A percentile compares a stretch with the other conserved stretches of the same genome.
Conservation (phyloP, 2,888 invertebrate species). For the Vanessa cardui region DNA sequence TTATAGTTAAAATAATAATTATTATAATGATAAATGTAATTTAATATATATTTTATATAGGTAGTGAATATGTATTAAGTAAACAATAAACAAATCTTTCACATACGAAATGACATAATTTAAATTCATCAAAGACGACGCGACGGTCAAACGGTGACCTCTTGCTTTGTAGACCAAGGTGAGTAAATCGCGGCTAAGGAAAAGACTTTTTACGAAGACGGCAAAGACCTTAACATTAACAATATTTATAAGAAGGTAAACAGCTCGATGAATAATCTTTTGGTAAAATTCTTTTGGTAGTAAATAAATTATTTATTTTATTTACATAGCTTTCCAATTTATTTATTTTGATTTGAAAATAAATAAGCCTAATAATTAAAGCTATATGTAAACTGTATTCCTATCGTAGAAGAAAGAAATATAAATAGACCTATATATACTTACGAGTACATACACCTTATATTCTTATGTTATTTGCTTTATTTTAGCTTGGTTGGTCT, state of each 20-base stretch:
- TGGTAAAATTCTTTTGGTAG: too few relatives aligned
- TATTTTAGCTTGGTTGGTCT: too few relatives aligned
- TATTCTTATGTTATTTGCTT: too few relatives aligned
- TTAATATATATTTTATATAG: not conserved
- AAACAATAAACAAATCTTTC: not conserved
- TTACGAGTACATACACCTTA: too few relatives aligned
- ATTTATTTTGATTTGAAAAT: too few relatives aligned
- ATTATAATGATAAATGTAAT: not conserved
- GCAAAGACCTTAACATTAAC: not conserved
- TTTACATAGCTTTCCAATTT: too few relatives aligned
- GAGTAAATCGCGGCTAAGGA: not conserved
- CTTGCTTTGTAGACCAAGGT: conserved; percentile 10
- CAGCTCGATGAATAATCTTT: too few relatives aligned
- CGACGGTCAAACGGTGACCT: not conserved
- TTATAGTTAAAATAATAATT: not conserved
- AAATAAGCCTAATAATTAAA: too few relatives aligned
- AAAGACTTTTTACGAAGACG: conserved; percentile 1
- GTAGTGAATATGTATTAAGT: not conserved
- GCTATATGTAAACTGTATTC: too few relatives aligned
- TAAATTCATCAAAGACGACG: not conserved
- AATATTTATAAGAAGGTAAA: not conserved
- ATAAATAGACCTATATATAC: too few relatives aligned
- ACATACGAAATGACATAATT: not conserved
- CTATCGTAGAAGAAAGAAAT: too few relatives aligned
- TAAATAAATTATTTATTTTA: too few relatives aligned